Percentiles rank a stretch among this genome's conserved stretches.
Evolutionary conservation across 2,888 invertebrate species (phyloP).

Genomic region (Eubasilissa splendida): DNA sequence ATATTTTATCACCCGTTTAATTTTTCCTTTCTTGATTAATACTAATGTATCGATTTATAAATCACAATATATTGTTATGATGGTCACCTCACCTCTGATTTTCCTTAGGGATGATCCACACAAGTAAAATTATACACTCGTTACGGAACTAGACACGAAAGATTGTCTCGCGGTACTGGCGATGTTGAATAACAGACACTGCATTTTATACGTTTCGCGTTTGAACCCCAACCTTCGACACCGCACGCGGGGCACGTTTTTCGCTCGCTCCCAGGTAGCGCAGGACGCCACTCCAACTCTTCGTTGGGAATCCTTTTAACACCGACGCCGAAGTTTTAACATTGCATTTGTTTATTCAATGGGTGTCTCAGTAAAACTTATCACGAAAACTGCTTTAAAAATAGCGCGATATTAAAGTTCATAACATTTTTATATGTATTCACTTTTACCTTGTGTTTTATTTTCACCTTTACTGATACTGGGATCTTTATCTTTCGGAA

Average conservation of each 20-base stretch:
- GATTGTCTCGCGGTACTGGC: slow-evolving; percentile 53
- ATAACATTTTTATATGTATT: background rate
- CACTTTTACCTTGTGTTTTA: background rate
- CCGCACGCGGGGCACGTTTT: slow-evolving; percentile 33
- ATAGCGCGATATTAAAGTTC: background rate
- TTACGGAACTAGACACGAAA: slow-evolving; percentile 44
- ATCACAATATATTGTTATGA: too few species aligned
- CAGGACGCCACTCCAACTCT: background rate
- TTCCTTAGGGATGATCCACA: slow-evolving; percentile 28
- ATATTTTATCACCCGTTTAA: too few species aligned
- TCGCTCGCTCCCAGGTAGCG: slow-evolving; percentile 8
- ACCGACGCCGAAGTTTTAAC: background rate
- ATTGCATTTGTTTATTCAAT: too few species aligned
- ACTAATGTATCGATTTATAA: too few species aligned
- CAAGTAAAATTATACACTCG: slow-evolving; percentile 8
- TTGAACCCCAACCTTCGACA: slow-evolving; percentile 47
- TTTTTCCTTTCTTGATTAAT: too few species aligned
- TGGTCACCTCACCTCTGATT: slow-evolving; percentile 11
- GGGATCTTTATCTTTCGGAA: too few species aligned
- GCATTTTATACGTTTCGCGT: slow-evolving; percentile 52
- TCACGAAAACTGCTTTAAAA: too few species aligned
- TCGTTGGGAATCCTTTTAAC: background rate
- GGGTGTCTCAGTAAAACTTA: too few species aligned
- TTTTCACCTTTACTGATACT: too few species aligned
- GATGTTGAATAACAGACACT: slow-evolving; percentile 29